Conservation (phyloP, 2,797 vertebrate species). For the Schizothorax lantsangensis region DNA sequence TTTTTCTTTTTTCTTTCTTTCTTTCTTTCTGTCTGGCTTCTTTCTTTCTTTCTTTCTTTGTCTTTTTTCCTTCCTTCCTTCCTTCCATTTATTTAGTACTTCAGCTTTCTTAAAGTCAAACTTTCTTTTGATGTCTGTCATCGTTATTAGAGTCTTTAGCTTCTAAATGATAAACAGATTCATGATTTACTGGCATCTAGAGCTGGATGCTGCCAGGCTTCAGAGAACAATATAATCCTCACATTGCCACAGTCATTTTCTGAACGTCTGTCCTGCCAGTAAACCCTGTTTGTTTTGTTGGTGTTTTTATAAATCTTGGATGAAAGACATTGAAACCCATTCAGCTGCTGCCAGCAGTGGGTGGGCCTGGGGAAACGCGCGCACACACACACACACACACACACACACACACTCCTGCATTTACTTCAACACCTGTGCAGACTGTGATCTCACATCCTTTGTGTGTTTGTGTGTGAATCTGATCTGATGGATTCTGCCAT, state of each 20-base stretch:
- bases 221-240: conserved; percentile 39
- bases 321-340: conserved; percentile 44
- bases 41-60: not conserved
- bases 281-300: conserved; percentile 39
- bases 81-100: not conserved
- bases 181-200: conserved; percentile 27
- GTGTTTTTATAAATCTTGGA: conserved; percentile 33
- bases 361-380: not conserved
- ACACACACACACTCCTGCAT: not conserved
- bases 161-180: conserved; percentile 23
- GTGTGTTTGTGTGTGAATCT: conserved; percentile 70
- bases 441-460: conserved; percentile 44
- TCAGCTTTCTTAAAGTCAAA: not conserved
- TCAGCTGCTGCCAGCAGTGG: conserved; percentile 33
- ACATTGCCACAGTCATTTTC: conserved; percentile 34
- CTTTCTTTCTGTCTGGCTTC: not conserved
- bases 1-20: not conserved
- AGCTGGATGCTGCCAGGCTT: conserved; percentile 28
- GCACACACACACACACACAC: not conserved
- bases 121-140: not conserved
- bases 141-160: conserved; percentile 34
- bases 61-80: not conserved
- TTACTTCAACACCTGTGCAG: conserved; percentile 21
- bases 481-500: conserved; percentile 75
- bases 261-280: conserved; percentile 26